Evolutionary conservation across 2,888 invertebrate genomes (phyloP).

Genomic region (Hypomecis punctinalis): DNA sequence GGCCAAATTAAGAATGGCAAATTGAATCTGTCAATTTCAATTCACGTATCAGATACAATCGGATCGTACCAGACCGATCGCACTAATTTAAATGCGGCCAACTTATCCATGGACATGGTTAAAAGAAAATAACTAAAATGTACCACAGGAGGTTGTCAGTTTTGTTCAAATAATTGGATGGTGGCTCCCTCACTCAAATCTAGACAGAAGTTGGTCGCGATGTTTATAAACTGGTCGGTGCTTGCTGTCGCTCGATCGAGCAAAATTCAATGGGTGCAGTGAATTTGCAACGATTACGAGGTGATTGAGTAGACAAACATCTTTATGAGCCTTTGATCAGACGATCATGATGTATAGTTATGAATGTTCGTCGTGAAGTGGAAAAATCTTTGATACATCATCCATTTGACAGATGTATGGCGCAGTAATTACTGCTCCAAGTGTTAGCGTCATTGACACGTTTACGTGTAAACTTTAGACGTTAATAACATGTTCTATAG

Average conservation of each 20-base stretch:
- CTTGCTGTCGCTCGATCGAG: neutral
- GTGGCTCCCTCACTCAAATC: neutral
- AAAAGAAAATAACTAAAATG: neutral
- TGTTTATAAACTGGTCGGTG: neutral
- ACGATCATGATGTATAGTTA: neutral
- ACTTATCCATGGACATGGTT: neutral
- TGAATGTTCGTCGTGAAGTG: no score
- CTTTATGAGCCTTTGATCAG: neutral
- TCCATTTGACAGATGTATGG: no score
- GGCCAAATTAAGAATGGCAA: conserved; percentile 14
- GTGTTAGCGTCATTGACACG: no score
- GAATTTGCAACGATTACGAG: conserved; percentile 1
- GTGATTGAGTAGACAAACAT: neutral
- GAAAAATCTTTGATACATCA: no score
- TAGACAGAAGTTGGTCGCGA: neutral
- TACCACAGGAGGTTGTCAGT: neutral
- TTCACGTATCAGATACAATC: conserved; percentile 13
- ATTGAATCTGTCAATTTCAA: conserved; percentile 34
- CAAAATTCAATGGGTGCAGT: conserved; percentile 6
- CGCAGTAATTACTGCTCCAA: no score
- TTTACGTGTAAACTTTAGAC: no score
- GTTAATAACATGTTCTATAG: no score
- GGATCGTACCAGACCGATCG: conserved; percentile 8
- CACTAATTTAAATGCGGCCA: conserved; percentile 11
- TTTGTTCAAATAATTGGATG: neutral